These are phyloP conservation scores for Achatina immaculata DNA, from an alignment of 1,140 invertebrate genomes.

Conservation along the genomic window DNA sequence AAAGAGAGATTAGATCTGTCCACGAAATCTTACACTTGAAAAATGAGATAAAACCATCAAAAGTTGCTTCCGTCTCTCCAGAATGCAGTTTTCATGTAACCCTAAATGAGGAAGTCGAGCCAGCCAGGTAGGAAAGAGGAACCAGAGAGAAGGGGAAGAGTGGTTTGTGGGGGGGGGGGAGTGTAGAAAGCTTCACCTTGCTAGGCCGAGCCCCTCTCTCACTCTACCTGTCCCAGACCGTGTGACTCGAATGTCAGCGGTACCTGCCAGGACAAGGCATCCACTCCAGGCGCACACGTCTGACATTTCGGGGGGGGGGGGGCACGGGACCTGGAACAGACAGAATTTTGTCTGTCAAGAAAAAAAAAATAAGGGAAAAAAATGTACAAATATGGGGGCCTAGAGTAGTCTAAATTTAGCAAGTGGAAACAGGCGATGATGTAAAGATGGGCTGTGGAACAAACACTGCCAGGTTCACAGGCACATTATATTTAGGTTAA, in stretches of 20 bases:
- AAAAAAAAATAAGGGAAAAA: neutral
- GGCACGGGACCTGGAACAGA: neutral
- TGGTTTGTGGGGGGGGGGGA: neutral
- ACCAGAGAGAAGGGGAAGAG: neutral
- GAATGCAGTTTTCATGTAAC: no score
- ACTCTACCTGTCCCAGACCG: neutral
- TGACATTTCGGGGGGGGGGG: neutral
- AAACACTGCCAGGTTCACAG: no score
- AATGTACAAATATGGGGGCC: neutral
- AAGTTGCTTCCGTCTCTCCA: no score
- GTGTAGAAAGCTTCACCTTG: neutral
- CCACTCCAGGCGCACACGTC: neutral
- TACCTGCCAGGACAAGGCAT: neutral
- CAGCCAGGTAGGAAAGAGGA: neutral
- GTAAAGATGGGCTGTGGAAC: no score
- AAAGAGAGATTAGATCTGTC: no score
- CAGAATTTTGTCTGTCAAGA: neutral
- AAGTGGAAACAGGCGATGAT: neutral
- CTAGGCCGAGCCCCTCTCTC: neutral
- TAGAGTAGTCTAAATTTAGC: neutral
- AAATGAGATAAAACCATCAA: no score
- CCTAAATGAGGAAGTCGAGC: neutral
- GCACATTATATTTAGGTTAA: no score
- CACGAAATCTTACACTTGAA: no score
- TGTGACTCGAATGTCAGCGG: neutral